Percentiles rank a stretch among this genome's conserved stretches.
phyloP scores from a whole-genome alignment of 2,888 invertebrate species.

The Thumatha senex region DNA sequence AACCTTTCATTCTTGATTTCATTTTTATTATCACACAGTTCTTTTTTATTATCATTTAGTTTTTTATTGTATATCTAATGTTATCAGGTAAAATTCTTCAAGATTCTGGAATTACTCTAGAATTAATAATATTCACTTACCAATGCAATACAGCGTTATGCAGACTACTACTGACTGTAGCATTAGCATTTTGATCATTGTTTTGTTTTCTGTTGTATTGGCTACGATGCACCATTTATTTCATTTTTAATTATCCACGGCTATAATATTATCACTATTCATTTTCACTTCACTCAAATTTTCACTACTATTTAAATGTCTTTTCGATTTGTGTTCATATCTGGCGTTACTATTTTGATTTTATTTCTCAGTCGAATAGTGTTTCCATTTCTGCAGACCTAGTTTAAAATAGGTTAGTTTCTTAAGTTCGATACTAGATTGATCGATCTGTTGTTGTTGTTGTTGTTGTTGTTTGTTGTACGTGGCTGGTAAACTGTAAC shows the following conservation, averaged over 20 bases:
- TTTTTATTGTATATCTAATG: no score
- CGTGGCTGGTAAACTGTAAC: slow-evolving; percentile 44
- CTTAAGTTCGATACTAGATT: slow-evolving; percentile 1
- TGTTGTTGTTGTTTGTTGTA: slow-evolving; percentile 27
- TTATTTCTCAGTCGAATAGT: slow-evolving; percentile 18
- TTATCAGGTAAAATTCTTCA: slow-evolving; percentile 20
- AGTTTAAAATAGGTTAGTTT: slow-evolving; percentile 11
- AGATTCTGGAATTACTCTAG: slow-evolving; percentile 19
- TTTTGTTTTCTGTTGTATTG: slow-evolving; percentile 33
- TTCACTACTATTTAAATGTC: slow-evolving; percentile 14
- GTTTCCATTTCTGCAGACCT: slow-evolving; percentile 14
- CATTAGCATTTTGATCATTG: slow-evolving; percentile 63
- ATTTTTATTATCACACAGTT: no score
- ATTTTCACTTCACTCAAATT: slow-evolving; percentile 28
- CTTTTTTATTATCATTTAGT: slow-evolving; percentile 8
- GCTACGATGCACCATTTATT: slow-evolving; percentile 31
- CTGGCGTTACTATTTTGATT: slow-evolving; percentile 8
- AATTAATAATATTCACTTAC: slow-evolving; percentile 37
- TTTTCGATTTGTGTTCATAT: slow-evolving; percentile 25
- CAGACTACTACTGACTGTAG: slow-evolving; percentile 52
- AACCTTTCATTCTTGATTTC: no score
- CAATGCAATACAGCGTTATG: slow-evolving; percentile 62
- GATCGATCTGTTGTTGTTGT: no score
- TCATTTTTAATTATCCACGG: slow-evolving; percentile 24
- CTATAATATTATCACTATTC: slow-evolving; percentile 12